phyloP scores from a whole-genome alignment of 2,113 vertebrate genomes.

The Otolemur garnettii region DNA sequence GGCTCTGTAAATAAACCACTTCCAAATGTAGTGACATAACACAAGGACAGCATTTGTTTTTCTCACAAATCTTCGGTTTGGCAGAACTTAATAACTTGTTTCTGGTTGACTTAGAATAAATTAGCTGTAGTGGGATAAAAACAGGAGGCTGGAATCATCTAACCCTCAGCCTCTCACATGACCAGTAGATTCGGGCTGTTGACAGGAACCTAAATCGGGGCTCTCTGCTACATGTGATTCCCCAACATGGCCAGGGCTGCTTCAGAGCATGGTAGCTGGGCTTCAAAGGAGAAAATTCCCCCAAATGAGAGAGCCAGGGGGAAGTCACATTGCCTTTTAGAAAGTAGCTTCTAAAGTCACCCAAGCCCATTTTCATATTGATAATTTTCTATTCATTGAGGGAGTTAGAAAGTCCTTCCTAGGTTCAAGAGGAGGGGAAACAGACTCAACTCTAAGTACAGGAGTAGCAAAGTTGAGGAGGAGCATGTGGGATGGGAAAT shows the following conservation, averaged over 20 bases:
- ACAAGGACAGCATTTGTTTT: conserved; percentile 3
- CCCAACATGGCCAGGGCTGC: background rate
- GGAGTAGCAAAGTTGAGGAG: background rate
- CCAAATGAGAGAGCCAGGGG: background rate
- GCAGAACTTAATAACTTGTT: background rate
- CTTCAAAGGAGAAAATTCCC: conserved; percentile 6
- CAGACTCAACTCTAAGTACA: background rate
- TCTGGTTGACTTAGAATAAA: background rate
- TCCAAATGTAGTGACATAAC: background rate
- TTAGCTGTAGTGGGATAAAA: background rate
- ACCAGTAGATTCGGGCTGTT: background rate
- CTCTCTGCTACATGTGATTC: background rate
- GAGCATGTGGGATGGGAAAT: background rate
- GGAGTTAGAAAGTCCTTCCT: background rate
- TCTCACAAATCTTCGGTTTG: background rate
- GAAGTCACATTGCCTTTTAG: background rate
- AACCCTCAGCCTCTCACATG: background rate
- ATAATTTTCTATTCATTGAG: background rate
- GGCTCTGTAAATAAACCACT: background rate
- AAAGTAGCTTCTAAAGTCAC: background rate
- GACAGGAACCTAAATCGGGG: background rate
- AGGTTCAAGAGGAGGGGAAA: background rate
- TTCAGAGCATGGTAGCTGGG: background rate
- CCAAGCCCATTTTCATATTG: background rate
- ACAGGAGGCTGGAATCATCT: background rate